These are phyloP conservation scores for Bruchidius siliquastri DNA, from an alignment of 2,888 invertebrate species.

Conservation along the genomic window DNA sequence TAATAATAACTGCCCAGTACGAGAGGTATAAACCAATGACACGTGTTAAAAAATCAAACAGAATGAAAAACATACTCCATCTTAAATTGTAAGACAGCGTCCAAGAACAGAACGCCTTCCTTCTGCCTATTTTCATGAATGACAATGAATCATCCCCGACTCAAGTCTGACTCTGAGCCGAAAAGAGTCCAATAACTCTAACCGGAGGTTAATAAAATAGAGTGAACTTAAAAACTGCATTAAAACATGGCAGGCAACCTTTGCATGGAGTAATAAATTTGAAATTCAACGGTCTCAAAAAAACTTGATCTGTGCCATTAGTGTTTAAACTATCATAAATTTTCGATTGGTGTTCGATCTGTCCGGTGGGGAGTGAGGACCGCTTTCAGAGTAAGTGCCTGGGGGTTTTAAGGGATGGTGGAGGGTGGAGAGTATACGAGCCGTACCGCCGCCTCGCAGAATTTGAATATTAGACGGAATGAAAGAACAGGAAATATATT, in stretches of 20 bases:
- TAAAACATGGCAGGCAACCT: conserved; percentile 34
- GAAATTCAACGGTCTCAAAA: conserved; percentile 38
- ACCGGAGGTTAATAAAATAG: conserved; percentile 36
- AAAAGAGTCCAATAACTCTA: conserved; percentile 26
- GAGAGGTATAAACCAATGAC: too few species aligned
- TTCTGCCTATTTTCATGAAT: too few species aligned
- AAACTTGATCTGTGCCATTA: conserved; percentile 39
- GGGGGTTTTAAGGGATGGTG: conserved; percentile 40
- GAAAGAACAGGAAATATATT: not conserved
- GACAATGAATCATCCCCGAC: not conserved
- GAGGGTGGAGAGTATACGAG: conserved; percentile 43
- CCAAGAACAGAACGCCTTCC: too few species aligned
- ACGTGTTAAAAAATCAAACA: too few species aligned
- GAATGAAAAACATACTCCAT: too few species aligned
- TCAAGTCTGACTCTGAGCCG: not conserved
- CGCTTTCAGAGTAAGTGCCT: conserved; percentile 44
- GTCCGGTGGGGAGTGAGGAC: conserved; percentile 36
- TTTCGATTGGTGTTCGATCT: conserved; percentile 43
- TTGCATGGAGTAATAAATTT: conserved; percentile 38
- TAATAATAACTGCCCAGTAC: too few species aligned
- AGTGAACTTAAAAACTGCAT: conserved; percentile 40
- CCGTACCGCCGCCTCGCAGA: not conserved
- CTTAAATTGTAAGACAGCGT: too few species aligned
- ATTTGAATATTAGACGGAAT: not conserved
- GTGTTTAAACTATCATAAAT: conserved; percentile 46